Percentiles rank a stretch among this genome's conserved stretches.
phyloP scores from a whole-genome alignment of 2,113 vertebrate species.

The Platysternon megacephalum region DNA sequence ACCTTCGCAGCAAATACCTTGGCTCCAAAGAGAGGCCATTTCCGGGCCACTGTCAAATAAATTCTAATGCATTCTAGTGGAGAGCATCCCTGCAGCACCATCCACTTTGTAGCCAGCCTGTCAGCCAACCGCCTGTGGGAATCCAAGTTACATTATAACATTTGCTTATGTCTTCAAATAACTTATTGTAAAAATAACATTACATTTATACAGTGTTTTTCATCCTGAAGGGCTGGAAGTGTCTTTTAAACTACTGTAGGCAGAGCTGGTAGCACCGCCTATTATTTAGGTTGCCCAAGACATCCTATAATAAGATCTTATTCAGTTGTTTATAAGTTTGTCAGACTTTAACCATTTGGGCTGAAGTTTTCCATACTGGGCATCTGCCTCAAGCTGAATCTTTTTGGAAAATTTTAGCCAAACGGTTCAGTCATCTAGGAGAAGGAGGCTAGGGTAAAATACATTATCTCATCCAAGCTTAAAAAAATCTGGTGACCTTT shows the following conservation, averaged over 20 bases:
- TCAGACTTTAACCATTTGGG: background rate
- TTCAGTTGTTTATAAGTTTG: background rate
- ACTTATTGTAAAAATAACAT: background rate
- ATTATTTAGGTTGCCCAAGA: background rate
- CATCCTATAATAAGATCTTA: background rate
- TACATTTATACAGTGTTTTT: background rate
- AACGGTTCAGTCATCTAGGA: background rate
- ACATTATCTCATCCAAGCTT: background rate
- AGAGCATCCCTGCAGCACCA: constrained; percentile 85
- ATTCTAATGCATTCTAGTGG: constrained; percentile 87
- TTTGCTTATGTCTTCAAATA: background rate
- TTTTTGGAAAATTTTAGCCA: background rate
- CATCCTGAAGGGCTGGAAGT: background rate
- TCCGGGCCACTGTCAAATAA: constrained; percentile 88
- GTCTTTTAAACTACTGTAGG: background rate
- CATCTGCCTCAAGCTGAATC: background rate
- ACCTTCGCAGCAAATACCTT: constrained; percentile 91
- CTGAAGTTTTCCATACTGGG: background rate
- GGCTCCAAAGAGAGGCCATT: constrained; percentile 90
- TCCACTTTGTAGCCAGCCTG: constrained; percentile 85
- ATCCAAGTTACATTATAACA: constrained; percentile 24
- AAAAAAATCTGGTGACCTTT: background rate
- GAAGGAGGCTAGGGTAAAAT: background rate
- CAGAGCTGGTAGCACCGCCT: background rate
- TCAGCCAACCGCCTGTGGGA: constrained; percentile 83